Evolutionary conservation across 2,797 vertebrate genomes (phyloP).

Genomic region (Pyrocephalus nanus): DNA sequence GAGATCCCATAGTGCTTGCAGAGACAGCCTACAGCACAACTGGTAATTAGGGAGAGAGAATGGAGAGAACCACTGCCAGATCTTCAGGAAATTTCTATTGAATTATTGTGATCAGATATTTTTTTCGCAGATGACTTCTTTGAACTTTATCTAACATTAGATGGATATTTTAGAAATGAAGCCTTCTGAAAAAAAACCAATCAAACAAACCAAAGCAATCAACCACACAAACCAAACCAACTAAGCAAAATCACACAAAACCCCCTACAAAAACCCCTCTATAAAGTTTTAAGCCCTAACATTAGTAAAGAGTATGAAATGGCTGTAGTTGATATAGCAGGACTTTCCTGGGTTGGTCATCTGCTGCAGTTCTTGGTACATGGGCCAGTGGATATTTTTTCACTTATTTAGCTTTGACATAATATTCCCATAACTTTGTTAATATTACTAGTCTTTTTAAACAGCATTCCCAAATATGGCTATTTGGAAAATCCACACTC

Average conservation of each 20-base stretch:
- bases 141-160: neutral
- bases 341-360: neutral
- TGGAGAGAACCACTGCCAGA: neutral
- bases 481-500: neutral
- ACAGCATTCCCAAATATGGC: neutral
- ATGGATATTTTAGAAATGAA: neutral
- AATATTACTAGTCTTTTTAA: neutral
- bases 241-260: neutral
- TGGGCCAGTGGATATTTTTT: neutral
- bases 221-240: neutral
- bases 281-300: neutral
- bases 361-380: neutral
- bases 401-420: neutral
- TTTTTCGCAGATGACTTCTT: neutral
- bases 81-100: neutral
- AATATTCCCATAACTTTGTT: neutral
- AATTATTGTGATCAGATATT: neutral
- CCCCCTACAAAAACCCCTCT: neutral
- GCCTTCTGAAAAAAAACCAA: neutral
- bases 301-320: neutral
- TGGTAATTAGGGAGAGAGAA: neutral
- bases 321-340: neutral
- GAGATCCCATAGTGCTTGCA: neutral
- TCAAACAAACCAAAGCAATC: too few relatives aligned
- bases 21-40: neutral